phyloP scores from a whole-genome alignment of 2,113 vertebrate genomes.

The Atherinomorus stipes region DNA sequence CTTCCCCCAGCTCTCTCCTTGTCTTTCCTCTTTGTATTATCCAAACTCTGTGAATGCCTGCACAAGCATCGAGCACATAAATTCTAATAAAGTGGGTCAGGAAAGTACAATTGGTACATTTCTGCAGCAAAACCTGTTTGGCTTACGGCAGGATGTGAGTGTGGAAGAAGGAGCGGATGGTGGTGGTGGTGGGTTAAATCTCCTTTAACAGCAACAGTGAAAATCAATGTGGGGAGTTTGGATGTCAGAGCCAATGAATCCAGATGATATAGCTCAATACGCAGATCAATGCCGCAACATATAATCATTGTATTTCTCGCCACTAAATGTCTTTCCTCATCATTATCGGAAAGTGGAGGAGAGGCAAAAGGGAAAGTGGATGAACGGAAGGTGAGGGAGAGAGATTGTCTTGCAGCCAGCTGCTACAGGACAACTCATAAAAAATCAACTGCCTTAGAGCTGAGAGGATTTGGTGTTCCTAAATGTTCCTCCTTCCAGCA shows the following conservation, averaged over 20 bases:
- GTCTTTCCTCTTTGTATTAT: slow-evolving; percentile 1
- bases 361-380: slow-evolving; percentile 11
- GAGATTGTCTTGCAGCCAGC: slow-evolving; percentile 20
- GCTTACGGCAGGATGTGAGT: slow-evolving; percentile 22
- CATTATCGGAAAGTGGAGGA: slow-evolving; percentile 37
- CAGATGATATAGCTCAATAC: slow-evolving; percentile 58
- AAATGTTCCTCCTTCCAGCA: slow-evolving; percentile 31
- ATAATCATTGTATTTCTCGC: slow-evolving; percentile 68
- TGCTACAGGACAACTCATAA: slow-evolving; percentile 32
- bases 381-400: slow-evolving; percentile 24
- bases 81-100: slow-evolving; percentile 60
- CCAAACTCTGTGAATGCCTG: slow-evolving; percentile 35
- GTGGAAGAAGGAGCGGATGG: neutral
- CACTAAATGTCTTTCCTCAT: slow-evolving; percentile 59
- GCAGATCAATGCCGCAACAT: slow-evolving; percentile 61
- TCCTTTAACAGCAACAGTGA: slow-evolving; percentile 50
- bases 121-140: slow-evolving; percentile 59
- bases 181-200: slow-evolving; percentile 35
- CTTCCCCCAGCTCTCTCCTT: neutral
- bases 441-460: slow-evolving; percentile 34
- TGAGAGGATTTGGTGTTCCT: slow-evolving; percentile 38
- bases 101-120: slow-evolving; percentile 54
- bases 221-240: slow-evolving; percentile 68
- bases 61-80: slow-evolving; percentile 32
- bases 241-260: slow-evolving; percentile 64